Base-by-base conservation (phyloP, 2,113 vertebrate genomes). In the Mormyrus lacerda region DNA sequence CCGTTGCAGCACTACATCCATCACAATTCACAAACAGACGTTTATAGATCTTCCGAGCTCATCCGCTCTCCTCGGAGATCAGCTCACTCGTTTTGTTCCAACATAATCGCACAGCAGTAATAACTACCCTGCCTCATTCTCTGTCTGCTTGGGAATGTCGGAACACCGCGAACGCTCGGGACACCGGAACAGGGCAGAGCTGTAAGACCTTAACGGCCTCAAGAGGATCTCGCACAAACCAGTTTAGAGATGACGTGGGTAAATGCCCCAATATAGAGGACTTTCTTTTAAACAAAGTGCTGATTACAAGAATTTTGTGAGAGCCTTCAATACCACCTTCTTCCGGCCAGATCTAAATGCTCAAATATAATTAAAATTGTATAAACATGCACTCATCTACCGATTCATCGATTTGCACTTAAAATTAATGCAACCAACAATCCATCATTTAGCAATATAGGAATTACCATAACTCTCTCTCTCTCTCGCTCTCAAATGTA, bases 11-110 rank as follows among this genome's bases (percentile, higher is more conserved):
- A 15, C 17, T 24, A 11, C 87, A 88, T 88, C 61, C 87, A 88
- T 88, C 87, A 73, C 87, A 47, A 88, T 88, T 88, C 61, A 88
- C 61, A 47, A 39, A 73, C 87, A 24, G 87, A 88, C 87, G 11
- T 88, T 88, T 88, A 88, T 87, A 61, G 87, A 88, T 69, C 87
- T 31, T 39, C 61, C 11, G 42, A 9, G 61, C 53, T 24, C 51
- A 44, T 53, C 53, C 55, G 15, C 21, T 58, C 86, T 31, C 87
- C 61, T 15, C 31, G 1, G 61, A 47, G 42, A 42, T 65, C 42
- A 6, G 58, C 31, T 88, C 4, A 0, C 87, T 65, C n/a, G 10
- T 31, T 24, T 17, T 1, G 13, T 21, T 10, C 44, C 39, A n/a
- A 44, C 87, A 31, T 48, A 58, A 44, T 58, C 53, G 48, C 53